Conservation (phyloP, 2,888 invertebrate genomes). For the Eucriotettix oculatus region DNA sequence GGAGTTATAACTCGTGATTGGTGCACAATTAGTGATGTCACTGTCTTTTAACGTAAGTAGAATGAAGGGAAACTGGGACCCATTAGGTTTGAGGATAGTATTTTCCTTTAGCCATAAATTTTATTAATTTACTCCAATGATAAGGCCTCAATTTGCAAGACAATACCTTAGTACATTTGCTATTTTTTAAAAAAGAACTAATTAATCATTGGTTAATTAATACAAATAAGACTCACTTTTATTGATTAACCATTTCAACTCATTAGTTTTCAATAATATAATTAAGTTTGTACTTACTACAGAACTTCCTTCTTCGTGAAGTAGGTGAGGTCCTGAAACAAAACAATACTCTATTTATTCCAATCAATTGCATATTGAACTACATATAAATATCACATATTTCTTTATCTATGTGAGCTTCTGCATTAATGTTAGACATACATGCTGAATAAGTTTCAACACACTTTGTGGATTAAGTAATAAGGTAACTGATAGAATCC, state of each 20-base stretch:
- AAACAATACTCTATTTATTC: conserved; percentile 5
- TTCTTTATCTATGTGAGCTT: no score
- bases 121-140: neutral
- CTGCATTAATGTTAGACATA: neutral
- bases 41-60: no score
- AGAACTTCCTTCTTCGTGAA: conserved; percentile 87
- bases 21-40: no score
- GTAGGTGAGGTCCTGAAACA: conserved; percentile 72
- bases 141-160: no score
- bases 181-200: neutral
- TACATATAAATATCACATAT: no score
- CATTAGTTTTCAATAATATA: conserved; percentile 1
- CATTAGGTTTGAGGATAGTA: no score
- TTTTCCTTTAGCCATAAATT: no score
- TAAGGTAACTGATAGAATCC: neutral
- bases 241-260: neutral
- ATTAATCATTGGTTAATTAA: neutral
- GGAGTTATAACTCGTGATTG: no score
- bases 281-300: conserved; percentile 44
- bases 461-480: neutral
- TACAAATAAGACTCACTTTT: no score
- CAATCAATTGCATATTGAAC: no score
- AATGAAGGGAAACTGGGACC: no score
- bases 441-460: neutral
- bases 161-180: no score